A percentile compares a stretch with the other conserved stretches of the same genome.
phyloP scores from a whole-genome alignment of 2,888 invertebrate species.

The Campaea margaritaria region DNA sequence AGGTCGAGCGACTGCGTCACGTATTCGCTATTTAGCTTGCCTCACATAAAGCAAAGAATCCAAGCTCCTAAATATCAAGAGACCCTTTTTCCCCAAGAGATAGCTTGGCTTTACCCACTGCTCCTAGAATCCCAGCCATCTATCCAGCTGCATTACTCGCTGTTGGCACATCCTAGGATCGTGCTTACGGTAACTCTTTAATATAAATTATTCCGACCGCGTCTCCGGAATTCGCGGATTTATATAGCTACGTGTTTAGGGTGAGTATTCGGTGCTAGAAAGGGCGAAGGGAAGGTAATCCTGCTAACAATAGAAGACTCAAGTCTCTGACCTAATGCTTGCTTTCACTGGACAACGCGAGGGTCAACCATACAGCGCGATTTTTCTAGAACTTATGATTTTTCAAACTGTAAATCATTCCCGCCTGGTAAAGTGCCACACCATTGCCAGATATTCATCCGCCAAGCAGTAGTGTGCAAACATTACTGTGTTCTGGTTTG shows the following conservation, averaged over 20 bases:
- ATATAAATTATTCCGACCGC: constrained; percentile 32
- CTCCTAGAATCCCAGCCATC: not conserved
- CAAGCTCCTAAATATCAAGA: too few relatives aligned
- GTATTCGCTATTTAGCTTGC: too few relatives aligned
- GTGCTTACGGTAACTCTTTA: constrained; percentile 34
- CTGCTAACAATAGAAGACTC: constrained; percentile 5
- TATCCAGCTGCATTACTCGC: not conserved
- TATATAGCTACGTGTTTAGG: constrained; percentile 34
- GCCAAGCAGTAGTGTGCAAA: too few relatives aligned
- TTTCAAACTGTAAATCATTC: too few relatives aligned
- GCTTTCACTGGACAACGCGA: not conserved
- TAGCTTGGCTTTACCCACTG: not conserved
- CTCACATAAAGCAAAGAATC: too few relatives aligned
- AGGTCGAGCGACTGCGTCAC: too few relatives aligned
- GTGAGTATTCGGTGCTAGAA: constrained; percentile 3
- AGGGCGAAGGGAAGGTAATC: constrained; percentile 2
- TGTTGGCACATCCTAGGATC: constrained; percentile 19
- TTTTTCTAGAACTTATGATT: not conserved
- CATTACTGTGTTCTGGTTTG: too few relatives aligned
- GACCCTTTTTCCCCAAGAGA: too few relatives aligned
- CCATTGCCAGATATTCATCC: too few relatives aligned
- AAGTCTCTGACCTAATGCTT: not conserved
- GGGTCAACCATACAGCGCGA: not conserved
- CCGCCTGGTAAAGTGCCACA: too few relatives aligned
- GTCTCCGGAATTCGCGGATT: constrained; percentile 35